Evolutionary conservation across 1,140 invertebrate species (phyloP), one percentile per base, ranked within the genome.

Genomic region (Pseudobourletiella spinata): DNA sequence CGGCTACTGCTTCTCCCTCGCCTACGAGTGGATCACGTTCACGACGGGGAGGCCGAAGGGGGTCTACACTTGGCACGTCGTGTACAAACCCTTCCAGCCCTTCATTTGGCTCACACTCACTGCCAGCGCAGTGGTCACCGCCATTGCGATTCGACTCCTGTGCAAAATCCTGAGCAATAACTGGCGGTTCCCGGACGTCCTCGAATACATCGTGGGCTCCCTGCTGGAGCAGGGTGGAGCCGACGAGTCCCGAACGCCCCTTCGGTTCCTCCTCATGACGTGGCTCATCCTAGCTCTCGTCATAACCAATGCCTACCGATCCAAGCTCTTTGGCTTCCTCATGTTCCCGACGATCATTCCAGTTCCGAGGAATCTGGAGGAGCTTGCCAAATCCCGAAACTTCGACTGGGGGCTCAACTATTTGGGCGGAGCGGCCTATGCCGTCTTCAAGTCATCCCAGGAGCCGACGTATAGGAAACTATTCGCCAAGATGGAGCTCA

Each of bases 11-110:
- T 60, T 58, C 57, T 58, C 68, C n/a, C 15, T 64, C 0, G 50
- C 57, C 0, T 67, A 66, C 32, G 65, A 57, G n/a, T 57, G 61
- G 56, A 28, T 69, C 1, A 67, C 58, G 14, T 69, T 67, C 51
- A 57, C 58, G 15, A 64, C 61, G 2, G 65, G 57, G 32, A 55
- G 14, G 24, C 60, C 68, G 0, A 28, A 24, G 30, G 4, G 43
- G 18, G 30, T 39, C 22, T 59, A 28, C 30, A 43, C 59, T 20
- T 66, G 68, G 65, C 42, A 58, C 50, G 51, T 58, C 0, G 57
- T 69, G 30, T 58, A 28, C 18, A 50, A 58, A 30, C 65, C 65
- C 4, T 44, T 66, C 15, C 16, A 20, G 3, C 3, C 44, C 11
- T 15, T 22, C 22, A 48, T 69, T 1, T 69, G 68, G 68, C 18